A percentile compares a stretch with the other conserved stretches of the same genome.
Evolutionary conservation across 2,797 vertebrate species (phyloP).

Genomic region (Poecilia gillii): DNA sequence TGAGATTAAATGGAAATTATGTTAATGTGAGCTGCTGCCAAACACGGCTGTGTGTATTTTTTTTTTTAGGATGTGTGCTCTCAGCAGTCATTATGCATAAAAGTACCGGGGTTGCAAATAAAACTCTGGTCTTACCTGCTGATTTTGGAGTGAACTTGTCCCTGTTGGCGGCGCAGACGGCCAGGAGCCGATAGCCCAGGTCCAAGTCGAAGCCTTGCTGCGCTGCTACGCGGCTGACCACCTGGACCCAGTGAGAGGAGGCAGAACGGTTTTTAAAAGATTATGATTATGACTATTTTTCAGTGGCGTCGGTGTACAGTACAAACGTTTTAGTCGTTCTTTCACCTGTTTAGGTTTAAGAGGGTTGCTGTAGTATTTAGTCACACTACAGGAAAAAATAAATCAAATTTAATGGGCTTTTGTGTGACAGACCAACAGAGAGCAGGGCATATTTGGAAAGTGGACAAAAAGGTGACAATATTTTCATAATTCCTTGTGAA

Average conservation of each 20-base stretch:
- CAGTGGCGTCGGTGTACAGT: not conserved
- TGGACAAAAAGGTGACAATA: not conserved
- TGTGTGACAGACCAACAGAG: not conserved
- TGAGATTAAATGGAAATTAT: not conserved
- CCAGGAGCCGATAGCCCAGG: slow-evolving; percentile 96
- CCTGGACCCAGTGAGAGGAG: slow-evolving; percentile 77
- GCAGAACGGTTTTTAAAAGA: slow-evolving; percentile 10
- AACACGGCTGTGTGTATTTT: not conserved
- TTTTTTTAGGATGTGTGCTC: not conserved
- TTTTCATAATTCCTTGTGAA: not conserved
- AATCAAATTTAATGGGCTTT: not conserved
- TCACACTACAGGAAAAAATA: not conserved
- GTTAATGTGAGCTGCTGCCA: not conserved
- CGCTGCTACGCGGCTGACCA: slow-evolving; percentile 96
- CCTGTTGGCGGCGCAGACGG: slow-evolving; percentile 98
- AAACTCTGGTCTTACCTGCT: slow-evolving; percentile 88
- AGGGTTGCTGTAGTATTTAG: not conserved
- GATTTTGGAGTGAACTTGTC: slow-evolving; percentile 99
- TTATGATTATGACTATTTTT: not conserved
- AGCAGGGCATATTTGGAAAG: not conserved
- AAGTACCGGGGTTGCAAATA: slow-evolving; percentile 49
- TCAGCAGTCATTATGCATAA: slow-evolving; percentile 32
- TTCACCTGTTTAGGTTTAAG: not conserved
- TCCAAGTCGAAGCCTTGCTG: slow-evolving; percentile 98
- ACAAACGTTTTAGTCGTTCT: not conserved